Evolutionary conservation across 2,888 invertebrate genomes (phyloP).

Genomic region (Sinelater perroti): DNA sequence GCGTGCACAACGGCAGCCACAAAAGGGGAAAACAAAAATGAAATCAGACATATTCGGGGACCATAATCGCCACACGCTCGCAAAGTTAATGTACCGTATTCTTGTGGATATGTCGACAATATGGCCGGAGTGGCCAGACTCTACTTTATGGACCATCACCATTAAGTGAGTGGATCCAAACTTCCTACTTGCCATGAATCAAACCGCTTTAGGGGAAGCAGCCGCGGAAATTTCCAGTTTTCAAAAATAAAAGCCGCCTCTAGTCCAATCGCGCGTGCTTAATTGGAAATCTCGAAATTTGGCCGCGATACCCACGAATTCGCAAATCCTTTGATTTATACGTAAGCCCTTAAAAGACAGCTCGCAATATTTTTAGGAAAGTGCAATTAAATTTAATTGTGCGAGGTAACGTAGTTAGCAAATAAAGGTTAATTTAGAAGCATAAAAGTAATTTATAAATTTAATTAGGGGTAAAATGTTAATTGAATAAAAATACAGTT

Average conservation of each 20-base stretch:
- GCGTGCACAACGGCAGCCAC: conserved; percentile 37
- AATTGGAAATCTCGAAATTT: too few species aligned
- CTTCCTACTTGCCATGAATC: conserved; percentile 43
- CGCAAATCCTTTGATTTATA: too few species aligned
- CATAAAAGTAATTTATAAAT: too few species aligned
- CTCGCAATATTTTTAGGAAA: too few species aligned
- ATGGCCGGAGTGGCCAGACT: conserved; percentile 44
- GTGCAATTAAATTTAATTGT: too few species aligned
- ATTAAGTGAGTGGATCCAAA: conserved; percentile 45
- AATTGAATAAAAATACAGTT: too few species aligned
- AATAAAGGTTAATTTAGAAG: too few species aligned
- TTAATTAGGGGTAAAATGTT: too few species aligned
- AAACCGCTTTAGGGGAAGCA: conserved; percentile 31
- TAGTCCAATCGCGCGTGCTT: too few species aligned
- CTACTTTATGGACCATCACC: conserved; percentile 48
- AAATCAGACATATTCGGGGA: conserved; percentile 43
- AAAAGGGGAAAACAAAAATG: conserved; percentile 40
- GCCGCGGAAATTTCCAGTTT: conserved; percentile 4
- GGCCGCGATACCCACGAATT: too few species aligned
- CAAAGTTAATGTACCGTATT: conserved; percentile 49
- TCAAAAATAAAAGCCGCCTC: conserved; percentile 4
- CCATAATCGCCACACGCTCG: conserved; percentile 45
- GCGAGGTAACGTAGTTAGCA: too few species aligned
- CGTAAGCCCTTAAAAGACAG: too few species aligned
- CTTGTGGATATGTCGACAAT: conserved; percentile 42